Evolutionary conservation across 2,888 invertebrate species (phyloP), one percentile per base, ranked within the genome.

Genomic region (Ichneumoninae sp.): DNA sequence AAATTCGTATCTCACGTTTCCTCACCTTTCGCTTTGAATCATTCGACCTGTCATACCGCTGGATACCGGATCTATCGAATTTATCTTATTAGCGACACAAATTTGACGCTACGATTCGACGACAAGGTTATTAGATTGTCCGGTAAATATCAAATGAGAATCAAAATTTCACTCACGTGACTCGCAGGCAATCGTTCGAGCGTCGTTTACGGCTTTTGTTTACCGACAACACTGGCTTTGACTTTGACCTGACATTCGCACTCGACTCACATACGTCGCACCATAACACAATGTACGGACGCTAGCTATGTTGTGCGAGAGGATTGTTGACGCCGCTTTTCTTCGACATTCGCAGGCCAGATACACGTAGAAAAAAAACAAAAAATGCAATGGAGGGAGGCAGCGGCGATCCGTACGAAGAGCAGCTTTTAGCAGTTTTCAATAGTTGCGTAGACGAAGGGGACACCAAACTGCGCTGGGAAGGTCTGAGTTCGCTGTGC

Each of bases 381-480:
- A 87, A 90, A 88, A 86, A 91, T 92, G 92, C 91, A 86, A 93
- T 93, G 93, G 93, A 91, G 90, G 92, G 91, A 84, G 89, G 89
- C 80, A 90, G 87, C 74, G 89, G 88, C 80, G 97, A 97, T 94
- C 97, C 96, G 65, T 97, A 97, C 92, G 97, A 97, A 93, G 96
- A 96, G 94, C 97, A 97, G 94, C 95, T 97, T 90, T 96, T 96
- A 90, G 96, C 96, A 89, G 97, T 97, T 91, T 97, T 97, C 92
- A 96, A 97, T 93, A 97, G 96, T 91, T 97, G 97, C 94, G 96
- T 97, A 94, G 94, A 95, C 87, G 95, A 96, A 91, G 96, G 96
- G 90, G 95, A 95, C 90, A 96, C 96, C 88, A 95, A 96, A 90
- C 93, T 97, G 87, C 96, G 96, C 91, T 95, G 95, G 89, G 94